phyloP scores from a whole-genome alignment of 2,797 vertebrate species.

The Phataginus tetradactyla region DNA sequence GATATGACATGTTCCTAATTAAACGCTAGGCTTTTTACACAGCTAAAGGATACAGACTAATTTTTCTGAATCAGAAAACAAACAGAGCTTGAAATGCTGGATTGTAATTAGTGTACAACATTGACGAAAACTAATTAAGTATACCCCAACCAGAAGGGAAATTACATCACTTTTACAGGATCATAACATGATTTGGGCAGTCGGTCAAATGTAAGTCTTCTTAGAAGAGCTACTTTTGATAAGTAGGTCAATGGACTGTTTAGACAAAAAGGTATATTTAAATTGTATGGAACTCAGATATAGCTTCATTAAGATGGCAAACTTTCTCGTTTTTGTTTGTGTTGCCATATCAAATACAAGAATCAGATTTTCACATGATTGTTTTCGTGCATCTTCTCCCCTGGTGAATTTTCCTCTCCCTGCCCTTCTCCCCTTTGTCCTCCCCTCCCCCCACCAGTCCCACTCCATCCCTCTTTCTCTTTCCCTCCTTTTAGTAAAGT shows the following conservation, averaged over 20 bases:
- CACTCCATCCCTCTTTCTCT: neutral
- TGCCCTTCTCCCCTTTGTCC: neutral
- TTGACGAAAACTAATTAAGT: slow-evolving; percentile 50
- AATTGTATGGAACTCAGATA: neutral
- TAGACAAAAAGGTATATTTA: neutral
- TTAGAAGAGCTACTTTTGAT: slow-evolving; percentile 24
- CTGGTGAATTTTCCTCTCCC: neutral
- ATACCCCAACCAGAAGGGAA: slow-evolving; percentile 34
- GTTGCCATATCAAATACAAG: neutral
- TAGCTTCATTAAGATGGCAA: neutral
- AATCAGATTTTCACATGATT: neutral
- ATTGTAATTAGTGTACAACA: slow-evolving; percentile 8
- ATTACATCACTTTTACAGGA: neutral
- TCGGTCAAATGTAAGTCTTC: neutral
- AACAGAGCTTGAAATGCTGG: slow-evolving; percentile 56
- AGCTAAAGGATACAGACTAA: slow-evolving; percentile 61
- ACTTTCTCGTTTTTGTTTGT: neutral
- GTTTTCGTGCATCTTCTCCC: neutral
- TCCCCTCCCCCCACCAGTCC: accelerated
- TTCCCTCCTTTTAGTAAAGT: neutral
- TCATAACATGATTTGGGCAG: neutral
- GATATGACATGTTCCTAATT: slow-evolving; percentile 48
- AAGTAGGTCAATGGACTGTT: neutral
- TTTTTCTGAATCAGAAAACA: slow-evolving; percentile 67
- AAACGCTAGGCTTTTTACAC: slow-evolving; percentile 47